Evolutionary conservation across 2,113 vertebrate genomes (phyloP).

Genomic region (Turdus rufiventris): DNA sequence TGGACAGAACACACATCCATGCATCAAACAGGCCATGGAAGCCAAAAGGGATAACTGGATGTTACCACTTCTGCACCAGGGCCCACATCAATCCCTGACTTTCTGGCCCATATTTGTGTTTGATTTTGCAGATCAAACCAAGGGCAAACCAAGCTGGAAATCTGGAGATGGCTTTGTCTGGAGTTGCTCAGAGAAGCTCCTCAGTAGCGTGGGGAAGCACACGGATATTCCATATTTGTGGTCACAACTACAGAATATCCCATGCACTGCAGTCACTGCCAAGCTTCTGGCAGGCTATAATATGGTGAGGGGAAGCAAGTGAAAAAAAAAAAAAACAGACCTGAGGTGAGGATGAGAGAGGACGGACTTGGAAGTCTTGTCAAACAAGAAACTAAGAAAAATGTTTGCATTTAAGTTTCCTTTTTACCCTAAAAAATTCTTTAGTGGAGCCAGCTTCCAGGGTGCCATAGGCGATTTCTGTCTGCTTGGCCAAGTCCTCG

Average conservation of each 20-base stretch:
- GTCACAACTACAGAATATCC: background rate
- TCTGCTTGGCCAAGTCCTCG: conserved; percentile 97
- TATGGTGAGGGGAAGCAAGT: background rate
- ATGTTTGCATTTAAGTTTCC: background rate
- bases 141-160: conserved; percentile 34
- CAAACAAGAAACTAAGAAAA: background rate
- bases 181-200: conserved; percentile 18
- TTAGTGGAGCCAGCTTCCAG: conserved; percentile 96
- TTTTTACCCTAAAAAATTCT: conserved; percentile 95
- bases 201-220: background rate
- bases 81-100: background rate
- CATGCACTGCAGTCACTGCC: background rate
- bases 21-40: conserved; percentile 1
- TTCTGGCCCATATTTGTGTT: background rate
- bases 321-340: background rate
- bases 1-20: background rate
- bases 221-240: background rate
- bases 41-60: background rate
- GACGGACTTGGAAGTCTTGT: background rate
- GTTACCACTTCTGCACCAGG: background rate
- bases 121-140: background rate
- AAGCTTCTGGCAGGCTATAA: background rate
- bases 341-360: background rate
- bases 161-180: background rate
- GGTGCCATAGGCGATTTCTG: conserved; percentile 95